phyloP scores from a whole-genome alignment of 2,797 vertebrate species.

The Oreochromis mossambicus region DNA sequence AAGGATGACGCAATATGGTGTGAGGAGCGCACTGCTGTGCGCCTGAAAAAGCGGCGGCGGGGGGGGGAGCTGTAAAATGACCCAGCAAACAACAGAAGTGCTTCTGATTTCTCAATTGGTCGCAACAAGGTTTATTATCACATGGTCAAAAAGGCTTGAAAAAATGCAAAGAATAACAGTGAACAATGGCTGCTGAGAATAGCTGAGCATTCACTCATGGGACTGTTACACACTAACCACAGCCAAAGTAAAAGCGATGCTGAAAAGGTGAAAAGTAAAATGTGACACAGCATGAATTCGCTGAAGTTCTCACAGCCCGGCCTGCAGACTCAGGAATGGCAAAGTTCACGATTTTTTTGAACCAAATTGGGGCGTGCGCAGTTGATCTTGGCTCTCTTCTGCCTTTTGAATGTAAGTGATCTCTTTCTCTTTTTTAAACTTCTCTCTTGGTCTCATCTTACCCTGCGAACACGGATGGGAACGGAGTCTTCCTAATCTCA shows the following conservation, averaged over 20 bases:
- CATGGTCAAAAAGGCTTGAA: neutral
- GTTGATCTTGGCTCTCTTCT: slow-evolving; percentile 34
- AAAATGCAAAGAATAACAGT: slow-evolving; percentile 44
- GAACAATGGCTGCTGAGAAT: slow-evolving; percentile 16
- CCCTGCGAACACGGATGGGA: neutral
- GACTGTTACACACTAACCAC: neutral
- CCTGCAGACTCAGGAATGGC: neutral
- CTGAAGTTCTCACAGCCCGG: slow-evolving; percentile 12
- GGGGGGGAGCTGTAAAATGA: neutral
- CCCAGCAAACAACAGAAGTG: neutral
- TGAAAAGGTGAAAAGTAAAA: neutral
- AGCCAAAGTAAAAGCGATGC: slow-evolving; percentile 24
- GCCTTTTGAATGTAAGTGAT: slow-evolving; percentile 17
- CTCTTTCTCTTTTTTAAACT: slow-evolving; percentile 6
- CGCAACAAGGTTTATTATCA: slow-evolving; percentile 19
- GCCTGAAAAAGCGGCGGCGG: neutral
- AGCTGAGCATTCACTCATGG: neutral
- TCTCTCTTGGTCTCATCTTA: neutral
- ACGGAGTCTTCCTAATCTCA: neutral
- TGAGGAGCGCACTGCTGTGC: neutral
- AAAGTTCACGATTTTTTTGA: neutral
- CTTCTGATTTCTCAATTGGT: slow-evolving; percentile 10
- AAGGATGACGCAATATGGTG: neutral
- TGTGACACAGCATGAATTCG: slow-evolving; percentile 14
- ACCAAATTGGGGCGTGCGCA: neutral